These are phyloP conservation scores for Hiodon alosoides DNA, from an alignment of 2,113 vertebrate genomes.

Conservation along the genomic window DNA sequence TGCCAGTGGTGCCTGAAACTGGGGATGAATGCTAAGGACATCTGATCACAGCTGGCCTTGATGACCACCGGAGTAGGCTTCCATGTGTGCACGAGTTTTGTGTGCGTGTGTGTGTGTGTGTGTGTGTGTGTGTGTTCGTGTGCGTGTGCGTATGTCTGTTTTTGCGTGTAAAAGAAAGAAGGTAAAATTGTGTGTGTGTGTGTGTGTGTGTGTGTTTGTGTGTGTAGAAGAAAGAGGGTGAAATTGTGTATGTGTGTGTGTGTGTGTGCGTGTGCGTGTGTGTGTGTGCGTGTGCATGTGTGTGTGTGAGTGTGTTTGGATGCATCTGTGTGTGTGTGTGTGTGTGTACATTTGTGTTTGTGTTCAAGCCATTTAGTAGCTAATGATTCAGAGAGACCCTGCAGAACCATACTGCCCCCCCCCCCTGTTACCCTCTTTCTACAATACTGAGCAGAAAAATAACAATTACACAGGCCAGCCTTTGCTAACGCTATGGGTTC, in stretches of 20 bases:
- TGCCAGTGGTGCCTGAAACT: neutral
- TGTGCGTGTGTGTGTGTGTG: neutral
- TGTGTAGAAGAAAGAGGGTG: neutral
- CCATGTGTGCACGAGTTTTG: no score
- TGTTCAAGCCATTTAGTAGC: constrained; percentile 9
- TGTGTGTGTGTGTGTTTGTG: neutral
- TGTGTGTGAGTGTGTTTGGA: neutral
- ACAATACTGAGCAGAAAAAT: constrained; percentile 12
- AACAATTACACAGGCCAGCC: neutral
- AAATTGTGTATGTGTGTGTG: neutral
- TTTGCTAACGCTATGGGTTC: neutral
- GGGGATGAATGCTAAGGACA: neutral
- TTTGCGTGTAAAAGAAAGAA: neutral
- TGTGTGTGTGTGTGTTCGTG: neutral
- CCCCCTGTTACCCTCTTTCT: constrained; percentile 4
- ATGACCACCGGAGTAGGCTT: no score
- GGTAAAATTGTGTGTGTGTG: neutral
- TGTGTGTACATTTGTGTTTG: constrained; percentile 10
- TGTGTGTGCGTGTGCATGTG: neutral
- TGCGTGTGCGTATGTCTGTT: neutral
- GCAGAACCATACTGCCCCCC: constrained; percentile 5
- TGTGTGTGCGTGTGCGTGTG: neutral
- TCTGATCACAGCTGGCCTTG: no score
- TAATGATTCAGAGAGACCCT: constrained; percentile 17
- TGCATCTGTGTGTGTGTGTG: neutral